Conservation (phyloP, 2,113 vertebrate species). For the Chamaea fasciata region DNA sequence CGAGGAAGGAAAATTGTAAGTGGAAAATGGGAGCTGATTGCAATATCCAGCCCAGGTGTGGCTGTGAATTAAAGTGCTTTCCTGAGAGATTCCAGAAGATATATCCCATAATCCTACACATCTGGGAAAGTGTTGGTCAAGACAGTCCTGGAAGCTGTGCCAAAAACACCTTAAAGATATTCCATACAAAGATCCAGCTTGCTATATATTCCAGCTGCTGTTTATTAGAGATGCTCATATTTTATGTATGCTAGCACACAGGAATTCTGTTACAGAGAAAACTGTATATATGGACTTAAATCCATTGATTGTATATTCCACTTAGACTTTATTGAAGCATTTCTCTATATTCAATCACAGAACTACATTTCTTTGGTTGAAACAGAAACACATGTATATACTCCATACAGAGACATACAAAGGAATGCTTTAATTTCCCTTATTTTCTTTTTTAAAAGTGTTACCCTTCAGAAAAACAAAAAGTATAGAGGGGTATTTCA, state of each 20-base stretch:
- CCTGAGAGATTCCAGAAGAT: constrained; percentile 40
- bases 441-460: background rate
- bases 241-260: constrained; percentile 3
- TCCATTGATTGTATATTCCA: background rate
- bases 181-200: constrained; percentile 37
- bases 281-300: background rate
- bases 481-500: background rate
- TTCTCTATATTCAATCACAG: background rate
- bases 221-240: constrained; percentile 50
- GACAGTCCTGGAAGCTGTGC: constrained; percentile 35
- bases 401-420: background rate
- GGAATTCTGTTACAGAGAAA: background rate
- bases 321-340: background rate
- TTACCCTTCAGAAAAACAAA: background rate
- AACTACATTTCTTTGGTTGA: background rate
- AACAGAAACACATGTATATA: background rate
- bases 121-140: constrained; percentile 61
- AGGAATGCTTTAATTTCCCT: background rate
- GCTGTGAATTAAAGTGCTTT: constrained; percentile 31
- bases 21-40: constrained; percentile 46
- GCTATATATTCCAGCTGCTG: constrained; percentile 47
- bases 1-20: constrained; percentile 31
- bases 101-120: constrained; percentile 48
- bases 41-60: constrained; percentile 46
- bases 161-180: constrained; percentile 64